Percentiles rank a stretch among this genome's conserved stretches.
phyloP scores from a whole-genome alignment of 2,797 vertebrate species.

The Neostethus bicornis region DNA sequence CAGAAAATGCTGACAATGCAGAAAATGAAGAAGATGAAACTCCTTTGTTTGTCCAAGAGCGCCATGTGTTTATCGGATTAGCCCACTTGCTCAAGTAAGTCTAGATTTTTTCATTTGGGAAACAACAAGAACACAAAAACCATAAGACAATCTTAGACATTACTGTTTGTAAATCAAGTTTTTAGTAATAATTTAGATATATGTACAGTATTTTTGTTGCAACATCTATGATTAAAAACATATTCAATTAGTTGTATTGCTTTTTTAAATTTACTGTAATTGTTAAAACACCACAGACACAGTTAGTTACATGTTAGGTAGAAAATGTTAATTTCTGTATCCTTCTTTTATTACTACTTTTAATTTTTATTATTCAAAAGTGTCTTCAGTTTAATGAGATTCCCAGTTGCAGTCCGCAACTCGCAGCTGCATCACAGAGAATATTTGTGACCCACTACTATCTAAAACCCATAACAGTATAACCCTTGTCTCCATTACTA shows the following conservation, averaged over 20 bases:
- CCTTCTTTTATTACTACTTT: no score
- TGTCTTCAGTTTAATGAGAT: neutral
- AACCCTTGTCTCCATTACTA: no score
- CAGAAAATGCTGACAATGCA: no score
- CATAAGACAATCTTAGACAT: neutral
- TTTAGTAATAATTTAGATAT: no score
- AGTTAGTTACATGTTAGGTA: neutral
- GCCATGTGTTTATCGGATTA: conserved; percentile 59
- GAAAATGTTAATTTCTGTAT: no score
- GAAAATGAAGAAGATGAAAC: conserved; percentile 37
- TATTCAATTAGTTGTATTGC: neutral
- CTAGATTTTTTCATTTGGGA: conserved; percentile 18
- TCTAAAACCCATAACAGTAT: no score
- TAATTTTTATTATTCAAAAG: no score
- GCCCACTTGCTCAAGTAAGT: conserved; percentile 69
- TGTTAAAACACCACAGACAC: neutral
- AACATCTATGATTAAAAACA: neutral
- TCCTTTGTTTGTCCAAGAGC: conserved; percentile 68
- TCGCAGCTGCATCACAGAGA: no score
- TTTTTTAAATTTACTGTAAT: neutral
- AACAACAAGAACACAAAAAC: neutral
- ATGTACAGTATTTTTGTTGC: neutral
- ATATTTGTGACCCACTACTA: no score
- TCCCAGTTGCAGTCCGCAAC: no score
- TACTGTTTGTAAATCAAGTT: neutral